phyloP scores from a whole-genome alignment of 1,140 invertebrate genomes.

The Neotoxoptera formosana region DNA sequence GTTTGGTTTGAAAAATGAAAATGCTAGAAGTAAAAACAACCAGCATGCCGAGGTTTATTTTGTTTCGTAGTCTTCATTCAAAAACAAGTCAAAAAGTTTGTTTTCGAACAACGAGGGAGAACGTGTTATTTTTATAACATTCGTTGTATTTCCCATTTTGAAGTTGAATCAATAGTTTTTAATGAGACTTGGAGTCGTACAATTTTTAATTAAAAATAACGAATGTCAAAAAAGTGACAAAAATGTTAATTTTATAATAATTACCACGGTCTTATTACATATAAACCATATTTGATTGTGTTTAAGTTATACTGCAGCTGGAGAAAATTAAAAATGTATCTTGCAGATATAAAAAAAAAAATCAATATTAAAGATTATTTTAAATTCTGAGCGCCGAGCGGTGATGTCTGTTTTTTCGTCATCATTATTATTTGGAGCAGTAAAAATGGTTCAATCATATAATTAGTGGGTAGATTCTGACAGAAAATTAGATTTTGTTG shows the following conservation, averaged over 20 bases:
- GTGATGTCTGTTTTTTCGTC: no score
- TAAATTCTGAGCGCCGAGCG: background rate
- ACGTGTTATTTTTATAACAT: background rate
- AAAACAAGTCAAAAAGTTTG: slow-evolving; percentile 26
- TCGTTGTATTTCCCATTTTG: background rate
- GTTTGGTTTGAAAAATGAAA: background rate
- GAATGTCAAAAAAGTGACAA: slow-evolving; percentile 1
- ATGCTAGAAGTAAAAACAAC: background rate
- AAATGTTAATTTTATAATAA: background rate
- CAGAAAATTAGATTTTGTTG: background rate
- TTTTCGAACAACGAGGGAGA: background rate
- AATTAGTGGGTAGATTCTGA: no score
- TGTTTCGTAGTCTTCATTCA: background rate
- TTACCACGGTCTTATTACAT: background rate
- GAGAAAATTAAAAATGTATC: background rate
- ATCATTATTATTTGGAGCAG: no score
- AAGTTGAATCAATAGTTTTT: background rate
- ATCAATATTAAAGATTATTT: background rate
- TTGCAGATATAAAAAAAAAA: background rate
- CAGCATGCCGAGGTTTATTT: background rate
- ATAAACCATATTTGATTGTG: background rate
- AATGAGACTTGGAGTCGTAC: background rate
- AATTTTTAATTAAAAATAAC: slow-evolving; percentile 20
- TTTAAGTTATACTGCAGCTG: background rate
- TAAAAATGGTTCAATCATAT: no score